Base-by-base conservation (phyloP, 92 coral and sea anemone genomes). In the Heliopora coerulea region DNA sequence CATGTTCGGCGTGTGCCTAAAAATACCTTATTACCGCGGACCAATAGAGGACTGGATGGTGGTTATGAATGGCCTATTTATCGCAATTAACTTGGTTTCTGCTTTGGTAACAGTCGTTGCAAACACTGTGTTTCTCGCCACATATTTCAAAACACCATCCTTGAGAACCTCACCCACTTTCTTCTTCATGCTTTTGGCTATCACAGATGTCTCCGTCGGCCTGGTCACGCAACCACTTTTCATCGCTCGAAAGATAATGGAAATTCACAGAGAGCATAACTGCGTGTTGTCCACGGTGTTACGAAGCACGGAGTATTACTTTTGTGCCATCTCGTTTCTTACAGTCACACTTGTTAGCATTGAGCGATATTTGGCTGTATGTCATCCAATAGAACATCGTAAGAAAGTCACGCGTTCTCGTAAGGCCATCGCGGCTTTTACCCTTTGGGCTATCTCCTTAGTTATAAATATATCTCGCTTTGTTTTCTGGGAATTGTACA, bases 141-240 rank as follows among this genome's bases (percentile, higher is more conserved):
- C 66, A 19, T 73, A 73, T 41, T n/a, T 56, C 20, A 70, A 74
- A 21, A 73, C 62, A 11, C 68, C 63, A 29, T 59, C 50, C 30
- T 62, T 81, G 14, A 78, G 59, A 9, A 74, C 54, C 28, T 35
- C 59, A 1, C 60, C 68, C 20, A 58, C 70, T 59, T 33, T 80
- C 29, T 62, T 80, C 18, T 54, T 80, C 8, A 77, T 60, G 28
- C 52, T 70, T 14, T 32, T 80, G 37, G 75, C 79, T 17, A 49
- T 80, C 64, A 80, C 84, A 11, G 84, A 80, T 29, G 52, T 80
- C 31, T 66, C 66, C 6, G 84, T 80, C 23, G 79, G 79, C 14
- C 13, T 61, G 8, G 49, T 80, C 30, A 65, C 76, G 5, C 84
- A 80, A 59, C 84, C 84, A 4, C 68, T 60, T 0, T 72, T 60